phyloP scores from a whole-genome alignment of 2,113 vertebrate species.

The Motacilla tschutschensis region DNA sequence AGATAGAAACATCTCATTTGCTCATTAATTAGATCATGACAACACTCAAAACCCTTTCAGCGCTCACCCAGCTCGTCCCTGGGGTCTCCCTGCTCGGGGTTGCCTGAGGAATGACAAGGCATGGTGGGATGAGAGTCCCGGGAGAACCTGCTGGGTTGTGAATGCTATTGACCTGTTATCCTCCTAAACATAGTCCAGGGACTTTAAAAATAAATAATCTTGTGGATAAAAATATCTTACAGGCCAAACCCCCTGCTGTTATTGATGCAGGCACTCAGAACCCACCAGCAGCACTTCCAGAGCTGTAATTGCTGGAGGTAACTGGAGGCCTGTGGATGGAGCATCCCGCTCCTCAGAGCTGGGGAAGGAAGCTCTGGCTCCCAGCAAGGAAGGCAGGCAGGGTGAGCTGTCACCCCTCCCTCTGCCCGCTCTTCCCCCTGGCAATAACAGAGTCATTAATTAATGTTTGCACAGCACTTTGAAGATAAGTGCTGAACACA shows the following conservation, averaged over 20 bases:
- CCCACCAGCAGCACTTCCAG: neutral
- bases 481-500: neutral
- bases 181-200: constrained; percentile 6
- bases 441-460: neutral
- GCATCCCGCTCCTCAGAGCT: rapidly evolving
- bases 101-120: neutral
- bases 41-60: neutral
- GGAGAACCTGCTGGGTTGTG: neutral
- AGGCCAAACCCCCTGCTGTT: neutral
- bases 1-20: neutral
- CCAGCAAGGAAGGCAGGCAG: neutral
- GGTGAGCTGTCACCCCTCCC: neutral
- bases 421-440: neutral
- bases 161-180: neutral
- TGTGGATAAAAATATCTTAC: neutral
- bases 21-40: neutral
- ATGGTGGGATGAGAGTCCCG: neutral
- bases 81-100: neutral
- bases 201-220: neutral
- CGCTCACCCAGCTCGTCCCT: neutral
- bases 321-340: neutral
- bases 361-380: neutral
- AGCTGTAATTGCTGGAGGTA: neutral
- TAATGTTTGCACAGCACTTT: neutral
- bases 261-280: neutral